Evolutionary conservation across 2,797 vertebrate species (phyloP), one percentile per base, ranked within the genome.

Genomic region (Loriculus beryllinus): DNA sequence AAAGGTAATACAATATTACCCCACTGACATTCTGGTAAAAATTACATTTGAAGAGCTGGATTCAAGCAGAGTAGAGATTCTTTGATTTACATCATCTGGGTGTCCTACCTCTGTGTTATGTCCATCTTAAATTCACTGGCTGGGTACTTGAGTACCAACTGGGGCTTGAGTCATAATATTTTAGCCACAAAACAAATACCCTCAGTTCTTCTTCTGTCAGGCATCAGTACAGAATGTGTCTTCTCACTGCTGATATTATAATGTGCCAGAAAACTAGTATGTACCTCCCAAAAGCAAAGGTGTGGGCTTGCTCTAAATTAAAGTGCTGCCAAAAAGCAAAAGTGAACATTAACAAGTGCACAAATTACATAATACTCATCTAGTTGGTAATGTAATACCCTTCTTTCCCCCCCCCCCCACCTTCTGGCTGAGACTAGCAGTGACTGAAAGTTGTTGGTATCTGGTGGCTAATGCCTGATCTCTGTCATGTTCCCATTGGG

Each of bases 311-410:
- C 49, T 94, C 79, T 87, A 57, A 63, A 87, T 83, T 69, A 37
- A 84, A 95, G 49, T 10, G n/a, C 86, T 95, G 92, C 93, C 92
- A 93, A 78, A 93, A 89, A 75, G 42, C 65, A 82, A 42, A 88
- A 93, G n/a, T 28, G 79, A 95, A 63, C 69, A 62, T 65, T 85
- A 45, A 81, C 65, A 90, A 78, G 42, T 40, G 45, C 68, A 71
- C 64, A 68, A 92, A 90, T 84, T 71, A 86, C 88, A 92, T 59
- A 79, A 75, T 31, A 47, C 69, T 93, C 43, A 76, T 49, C 39
- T 15, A 56, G 56, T n/a, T 84, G 63, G 12, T 37, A 80, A 56
- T 10, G 49, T 20, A 80, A 87, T 21, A 22, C 28, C 29, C n/a
- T 37, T 20, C n/a, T 47, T 21, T 67, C 45, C 43, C n/a, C 43